These are phyloP conservation scores for Plagiodera versicolora DNA, from an alignment of 2,888 invertebrate genomes.

Conservation along the genomic window DNA sequence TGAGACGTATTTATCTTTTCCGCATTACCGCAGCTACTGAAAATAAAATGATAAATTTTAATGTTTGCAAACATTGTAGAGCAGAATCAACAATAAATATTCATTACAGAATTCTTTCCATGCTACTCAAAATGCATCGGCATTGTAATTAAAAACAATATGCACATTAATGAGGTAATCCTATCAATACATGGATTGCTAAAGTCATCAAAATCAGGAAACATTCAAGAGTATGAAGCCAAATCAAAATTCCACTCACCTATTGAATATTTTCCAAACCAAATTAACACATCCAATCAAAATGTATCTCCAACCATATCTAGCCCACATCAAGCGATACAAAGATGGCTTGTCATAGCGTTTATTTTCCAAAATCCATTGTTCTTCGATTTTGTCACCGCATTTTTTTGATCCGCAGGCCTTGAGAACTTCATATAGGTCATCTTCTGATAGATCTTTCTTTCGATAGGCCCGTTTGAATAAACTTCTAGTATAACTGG, in stretches of 20 bases:
- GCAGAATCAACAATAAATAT: neutral
- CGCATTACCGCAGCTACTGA: no score
- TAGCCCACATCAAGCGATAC: conserved; percentile 25
- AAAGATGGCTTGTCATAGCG: conserved; percentile 23
- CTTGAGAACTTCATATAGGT: conserved; percentile 60
- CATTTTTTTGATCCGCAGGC: conserved; percentile 42
- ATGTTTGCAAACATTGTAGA: no score
- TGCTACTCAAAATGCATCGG: no score
- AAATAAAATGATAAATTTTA: no score
- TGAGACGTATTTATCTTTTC: no score
- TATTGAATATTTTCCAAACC: conserved; percentile 27
- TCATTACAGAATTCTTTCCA: neutral
- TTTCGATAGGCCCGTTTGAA: conserved; percentile 64
- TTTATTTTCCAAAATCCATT: conserved; percentile 35
- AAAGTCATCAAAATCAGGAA: no score
- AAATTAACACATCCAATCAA: conserved; percentile 26
- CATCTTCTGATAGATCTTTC: conserved; percentile 63
- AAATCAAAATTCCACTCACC: conserved; percentile 18
- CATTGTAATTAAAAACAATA: no score
- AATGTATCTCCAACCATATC: conserved; percentile 31
- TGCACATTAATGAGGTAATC: no score
- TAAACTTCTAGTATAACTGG: conserved; percentile 67
- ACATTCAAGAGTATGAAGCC: no score
- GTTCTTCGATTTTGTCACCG: conserved; percentile 42
- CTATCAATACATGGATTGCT: no score